These are phyloP conservation scores for Corydoras sp. DNA, from an alignment of 2,113 vertebrate species.

Conservation along the genomic window DNA sequence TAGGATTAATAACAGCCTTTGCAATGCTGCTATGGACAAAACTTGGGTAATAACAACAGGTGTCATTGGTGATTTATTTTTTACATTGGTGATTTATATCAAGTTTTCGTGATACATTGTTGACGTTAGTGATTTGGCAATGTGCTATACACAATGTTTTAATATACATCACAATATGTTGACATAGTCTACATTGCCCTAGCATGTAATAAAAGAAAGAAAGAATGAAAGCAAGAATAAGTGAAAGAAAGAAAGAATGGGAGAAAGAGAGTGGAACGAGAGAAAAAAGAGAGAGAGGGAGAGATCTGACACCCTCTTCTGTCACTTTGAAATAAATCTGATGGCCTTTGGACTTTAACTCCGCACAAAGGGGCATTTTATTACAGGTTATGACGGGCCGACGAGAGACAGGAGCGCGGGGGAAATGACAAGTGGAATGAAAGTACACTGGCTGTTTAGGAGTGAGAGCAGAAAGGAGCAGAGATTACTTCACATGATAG, in stretches of 20 bases:
- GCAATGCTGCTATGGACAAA: no score
- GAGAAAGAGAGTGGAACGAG: conserved; percentile 6
- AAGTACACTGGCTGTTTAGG: conserved; percentile 60
- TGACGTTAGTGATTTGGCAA: no score
- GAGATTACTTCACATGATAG: conserved; percentile 66
- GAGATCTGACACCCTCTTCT: conserved; percentile 33
- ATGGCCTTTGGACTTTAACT: conserved; percentile 68
- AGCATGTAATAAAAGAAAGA: no score
- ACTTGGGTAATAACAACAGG: no score
- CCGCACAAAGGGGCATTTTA: conserved; percentile 60
- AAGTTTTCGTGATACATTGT: no score
- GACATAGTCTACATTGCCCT: no score
- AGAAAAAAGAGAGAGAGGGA: conserved; percentile 20
- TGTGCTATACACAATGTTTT: no score
- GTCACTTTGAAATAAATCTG: conserved; percentile 69
- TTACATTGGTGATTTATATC: no score
- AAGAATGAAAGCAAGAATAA: no score
- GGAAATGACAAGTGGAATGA: conserved; percentile 59
- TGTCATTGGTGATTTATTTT: no score
- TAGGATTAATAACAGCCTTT: no score
- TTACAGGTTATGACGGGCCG: conserved; percentile 73
- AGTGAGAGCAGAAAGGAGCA: conserved; percentile 57
- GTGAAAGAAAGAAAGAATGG: background rate
- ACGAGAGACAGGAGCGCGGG: conserved; percentile 62
- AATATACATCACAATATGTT: no score